These are phyloP conservation scores for Pantala flavescens DNA, from an alignment of 1,140 invertebrate genomes.

Conservation along the genomic window DNA sequence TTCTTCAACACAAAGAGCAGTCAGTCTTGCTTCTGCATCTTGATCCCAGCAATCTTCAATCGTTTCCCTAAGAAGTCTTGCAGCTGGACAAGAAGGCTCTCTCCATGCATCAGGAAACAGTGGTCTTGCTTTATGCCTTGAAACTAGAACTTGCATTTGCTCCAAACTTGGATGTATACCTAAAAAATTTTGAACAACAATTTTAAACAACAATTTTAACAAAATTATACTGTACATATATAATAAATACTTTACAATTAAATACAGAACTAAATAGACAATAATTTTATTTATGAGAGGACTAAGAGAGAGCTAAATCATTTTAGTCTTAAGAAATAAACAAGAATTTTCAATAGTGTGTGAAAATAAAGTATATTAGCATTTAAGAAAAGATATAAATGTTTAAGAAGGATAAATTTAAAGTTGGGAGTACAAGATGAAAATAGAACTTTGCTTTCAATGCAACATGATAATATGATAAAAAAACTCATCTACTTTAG, in stretches of 20 bases:
- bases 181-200: slow-evolving; percentile 24
- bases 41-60: slow-evolving; percentile 93
- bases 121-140: slow-evolving; percentile 74
- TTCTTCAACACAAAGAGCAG: slow-evolving; percentile 81
- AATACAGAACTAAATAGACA: background rate
- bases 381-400: too few species aligned
- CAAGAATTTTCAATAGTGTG: too few species aligned
- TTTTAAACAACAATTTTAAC: background rate
- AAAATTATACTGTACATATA: background rate
- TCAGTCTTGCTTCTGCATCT: slow-evolving; percentile 83
- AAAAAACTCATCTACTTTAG: too few species aligned
- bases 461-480: too few species aligned
- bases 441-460: too few species aligned
- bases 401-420: too few species aligned
- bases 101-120: slow-evolving; percentile 54
- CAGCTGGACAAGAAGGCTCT: slow-evolving; percentile 47
- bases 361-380: too few species aligned
- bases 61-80: slow-evolving; percentile 69
- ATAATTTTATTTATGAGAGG: too few species aligned
- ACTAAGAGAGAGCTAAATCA: too few species aligned
- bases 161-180: slow-evolving; percentile 61
- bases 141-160: slow-evolving; percentile 69
- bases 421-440: too few species aligned
- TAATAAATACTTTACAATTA: slow-evolving; percentile 12
- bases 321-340: too few species aligned